Conservation (phyloP, 2,113 vertebrate species). For the Cervus canadensis region DNA sequence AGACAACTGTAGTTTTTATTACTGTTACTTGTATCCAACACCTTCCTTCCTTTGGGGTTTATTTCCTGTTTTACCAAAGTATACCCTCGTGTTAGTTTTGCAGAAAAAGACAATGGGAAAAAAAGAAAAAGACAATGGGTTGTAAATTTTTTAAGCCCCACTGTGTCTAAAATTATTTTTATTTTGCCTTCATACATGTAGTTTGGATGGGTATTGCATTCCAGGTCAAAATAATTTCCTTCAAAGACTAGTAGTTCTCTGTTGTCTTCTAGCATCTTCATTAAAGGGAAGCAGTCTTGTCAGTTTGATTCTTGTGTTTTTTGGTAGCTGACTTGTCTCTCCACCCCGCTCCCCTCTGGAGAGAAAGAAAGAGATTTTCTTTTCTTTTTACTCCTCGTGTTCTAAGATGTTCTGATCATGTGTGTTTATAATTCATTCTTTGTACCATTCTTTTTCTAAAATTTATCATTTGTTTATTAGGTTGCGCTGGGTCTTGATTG, state of each 20-base stretch:
- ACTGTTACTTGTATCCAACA: neutral
- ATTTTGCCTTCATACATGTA: neutral
- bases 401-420: neutral
- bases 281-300: neutral
- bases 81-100: neutral
- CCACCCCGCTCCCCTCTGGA: neutral
- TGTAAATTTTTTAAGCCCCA: neutral
- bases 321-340: neutral
- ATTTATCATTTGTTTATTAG: neutral
- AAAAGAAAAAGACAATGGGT: neutral
- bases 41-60: neutral
- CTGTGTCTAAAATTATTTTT: neutral
- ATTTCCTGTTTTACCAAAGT: neutral
- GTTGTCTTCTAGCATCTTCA: neutral
- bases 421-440: neutral
- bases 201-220: neutral
- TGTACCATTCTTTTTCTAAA: neutral
- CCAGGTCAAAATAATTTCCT: neutral
- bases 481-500: neutral
- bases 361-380: neutral
- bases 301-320: neutral
- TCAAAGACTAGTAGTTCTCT: neutral
- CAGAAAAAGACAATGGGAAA: neutral
- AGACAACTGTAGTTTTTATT: neutral
- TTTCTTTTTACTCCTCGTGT: neutral